Base-by-base conservation (phyloP, 2,888 invertebrate species). In the Eretmocerus hayati region DNA sequence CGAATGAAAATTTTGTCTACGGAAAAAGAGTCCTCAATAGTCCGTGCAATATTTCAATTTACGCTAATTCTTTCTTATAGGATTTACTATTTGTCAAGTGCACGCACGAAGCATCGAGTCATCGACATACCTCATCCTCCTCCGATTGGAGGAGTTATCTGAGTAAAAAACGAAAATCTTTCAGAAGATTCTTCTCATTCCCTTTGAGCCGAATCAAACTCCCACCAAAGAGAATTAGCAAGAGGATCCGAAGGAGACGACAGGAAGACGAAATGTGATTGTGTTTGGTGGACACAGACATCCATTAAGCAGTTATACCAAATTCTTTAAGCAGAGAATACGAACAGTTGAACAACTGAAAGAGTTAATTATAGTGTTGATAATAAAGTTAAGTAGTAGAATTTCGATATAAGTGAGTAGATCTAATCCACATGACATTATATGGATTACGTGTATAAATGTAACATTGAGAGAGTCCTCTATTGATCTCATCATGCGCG, bases 161-260 rank as follows among this genome's bases (percentile, higher is more conserved):
- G 52, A 61, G 60, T 58, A 69, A 66, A 59, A 69, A 66, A 59
- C 64, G 64, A 58, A 67, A 68, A 66, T 69, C 68, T 63, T 63
- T 70, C 61, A 66, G 65, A 57, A 63, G 62, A 59, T 66, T 66
- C 60, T 65, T 67, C 61, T 65, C 67, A 43, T 64, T 67, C 65
- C 65, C 65, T 63, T 65, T 69, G 70, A 65, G 69, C 67, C 62
- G 64, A 71, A 71, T 71, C 68, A 71, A 70, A 71, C 62, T 67
- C 65, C 64, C 67, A 64, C 66, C 65, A 63, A 64, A 64, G 59
- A 66, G 63, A 48, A 66, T 63, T 56, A 60, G 38, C 36, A 54
- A 48, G 16, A 46, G 37, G 20, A 49, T 26, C 4, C 47, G 43
- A 30, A 50, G 35, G 9, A 26, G 48, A 15, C 45, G 45, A 40